Evolutionary conservation across 2,888 invertebrate genomes (phyloP).

Genomic region (Lampropteryx suffumata): DNA sequence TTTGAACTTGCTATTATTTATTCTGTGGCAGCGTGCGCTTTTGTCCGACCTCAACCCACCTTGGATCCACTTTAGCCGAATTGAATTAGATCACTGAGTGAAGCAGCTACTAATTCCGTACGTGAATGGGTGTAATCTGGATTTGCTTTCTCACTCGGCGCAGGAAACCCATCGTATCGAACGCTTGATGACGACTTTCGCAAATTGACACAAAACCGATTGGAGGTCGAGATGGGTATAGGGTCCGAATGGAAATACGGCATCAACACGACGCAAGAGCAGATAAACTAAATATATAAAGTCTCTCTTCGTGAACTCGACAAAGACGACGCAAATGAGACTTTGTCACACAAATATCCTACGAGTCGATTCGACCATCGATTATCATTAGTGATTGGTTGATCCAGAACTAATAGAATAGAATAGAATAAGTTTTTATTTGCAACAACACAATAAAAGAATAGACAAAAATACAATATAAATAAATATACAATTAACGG

Average conservation of each 20-base stretch:
- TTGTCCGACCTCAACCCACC: constrained; percentile 51
- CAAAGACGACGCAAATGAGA: background rate
- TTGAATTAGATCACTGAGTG: constrained; percentile 63
- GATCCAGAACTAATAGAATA: no score
- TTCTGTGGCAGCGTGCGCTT: constrained; percentile 47
- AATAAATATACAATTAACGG: no score
- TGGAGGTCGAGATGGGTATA: no score
- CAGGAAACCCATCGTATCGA: constrained; percentile 13
- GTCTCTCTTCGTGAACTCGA: background rate
- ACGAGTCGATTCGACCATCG: no score
- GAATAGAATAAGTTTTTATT: no score
- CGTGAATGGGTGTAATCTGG: constrained; percentile 73
- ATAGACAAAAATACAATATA: no score
- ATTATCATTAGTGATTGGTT: no score
- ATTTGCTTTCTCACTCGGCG: constrained; percentile 46
- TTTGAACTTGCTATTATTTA: constrained; percentile 37
- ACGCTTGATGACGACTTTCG: background rate
- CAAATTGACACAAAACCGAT: background rate
- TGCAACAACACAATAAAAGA: no score
- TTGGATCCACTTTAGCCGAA: constrained; percentile 57
- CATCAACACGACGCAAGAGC: background rate
- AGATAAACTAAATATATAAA: background rate
- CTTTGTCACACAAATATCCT: no score
- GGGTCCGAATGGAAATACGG: no score
- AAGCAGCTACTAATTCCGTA: constrained; percentile 58